Evolutionary conservation across 2,113 vertebrate genomes (phyloP).

Genomic region (Myotis lucifugus): DNA sequence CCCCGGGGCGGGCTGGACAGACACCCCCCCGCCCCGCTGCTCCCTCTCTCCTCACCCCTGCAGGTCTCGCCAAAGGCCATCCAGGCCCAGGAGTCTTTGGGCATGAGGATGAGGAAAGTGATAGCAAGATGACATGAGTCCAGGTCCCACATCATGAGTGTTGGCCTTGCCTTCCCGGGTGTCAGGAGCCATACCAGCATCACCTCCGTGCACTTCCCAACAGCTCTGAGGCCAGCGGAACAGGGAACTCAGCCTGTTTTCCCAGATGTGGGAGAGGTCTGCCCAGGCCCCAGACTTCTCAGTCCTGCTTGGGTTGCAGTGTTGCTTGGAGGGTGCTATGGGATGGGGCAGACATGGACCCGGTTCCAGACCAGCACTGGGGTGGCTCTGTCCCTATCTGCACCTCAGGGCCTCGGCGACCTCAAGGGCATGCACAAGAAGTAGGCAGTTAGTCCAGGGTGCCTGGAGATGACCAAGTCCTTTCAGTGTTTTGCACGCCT

Average conservation of each 20-base stretch:
- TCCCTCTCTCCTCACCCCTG: not conserved
- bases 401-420: not conserved
- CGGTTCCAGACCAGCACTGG: not conserved
- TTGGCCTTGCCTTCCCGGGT: not conserved
- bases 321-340: not conserved
- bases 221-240: not conserved
- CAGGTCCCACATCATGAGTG: rapidly evolving
- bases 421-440: not conserved
- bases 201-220: not conserved
- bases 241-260: not conserved
- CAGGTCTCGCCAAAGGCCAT: not conserved
- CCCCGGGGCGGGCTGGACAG: not conserved
- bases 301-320: not conserved
- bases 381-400: not conserved
- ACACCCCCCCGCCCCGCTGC: not conserved
- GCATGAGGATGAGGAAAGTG: not conserved
- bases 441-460: too few species aligned
- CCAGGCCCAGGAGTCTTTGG: not conserved
- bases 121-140: not conserved
- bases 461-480: not conserved
- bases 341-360: rapidly evolving
- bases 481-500: not conserved
- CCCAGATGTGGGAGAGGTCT: not conserved
- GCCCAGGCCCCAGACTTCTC: not conserved
- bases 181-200: rapidly evolving